phyloP scores from a whole-genome alignment of 2,888 invertebrate genomes.

The Spatulosminthurus flaviceps region DNA sequence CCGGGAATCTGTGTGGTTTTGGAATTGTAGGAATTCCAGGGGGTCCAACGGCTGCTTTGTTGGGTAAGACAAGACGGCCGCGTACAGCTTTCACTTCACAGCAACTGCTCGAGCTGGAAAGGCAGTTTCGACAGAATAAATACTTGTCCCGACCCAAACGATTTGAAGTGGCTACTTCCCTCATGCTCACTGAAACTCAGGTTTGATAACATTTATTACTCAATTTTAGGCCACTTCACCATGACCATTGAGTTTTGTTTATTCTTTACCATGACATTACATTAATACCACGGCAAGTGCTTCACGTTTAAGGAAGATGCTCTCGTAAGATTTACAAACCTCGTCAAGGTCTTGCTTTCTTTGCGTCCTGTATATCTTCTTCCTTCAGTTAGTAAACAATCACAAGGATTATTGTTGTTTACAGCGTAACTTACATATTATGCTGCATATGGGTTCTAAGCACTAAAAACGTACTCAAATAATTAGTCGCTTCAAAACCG shows the following conservation, averaged over 20 bases:
- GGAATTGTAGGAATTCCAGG: slow-evolving; percentile 53
- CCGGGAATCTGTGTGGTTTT: not conserved
- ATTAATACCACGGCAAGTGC: not conserved
- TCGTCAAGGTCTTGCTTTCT: no score
- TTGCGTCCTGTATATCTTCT: no score
- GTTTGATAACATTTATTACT: slow-evolving; percentile 68
- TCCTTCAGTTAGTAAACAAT: no score
- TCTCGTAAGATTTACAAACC: no score
- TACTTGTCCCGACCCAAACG: slow-evolving; percentile 97
- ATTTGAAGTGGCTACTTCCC: slow-evolving; percentile 96
- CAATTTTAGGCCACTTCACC: not conserved
- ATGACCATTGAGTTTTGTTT: not conserved
- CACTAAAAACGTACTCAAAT: no score
- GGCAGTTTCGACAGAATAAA: slow-evolving; percentile 98
- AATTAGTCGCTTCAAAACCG: no score
- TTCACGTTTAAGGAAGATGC: not conserved
- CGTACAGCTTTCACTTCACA: slow-evolving; percentile 98
- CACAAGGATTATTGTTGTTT: no score
- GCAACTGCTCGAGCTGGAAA: slow-evolving; percentile 95
- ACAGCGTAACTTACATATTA: no score
- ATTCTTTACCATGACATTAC: not conserved
- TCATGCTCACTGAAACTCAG: slow-evolving; percentile 98
- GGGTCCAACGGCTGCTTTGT: slow-evolving; percentile 73
- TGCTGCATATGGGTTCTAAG: no score
- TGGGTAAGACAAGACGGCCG: slow-evolving; percentile 89